phyloP scores from a whole-genome alignment of 2,888 invertebrate genomes.

The Oeneis ivallda region DNA sequence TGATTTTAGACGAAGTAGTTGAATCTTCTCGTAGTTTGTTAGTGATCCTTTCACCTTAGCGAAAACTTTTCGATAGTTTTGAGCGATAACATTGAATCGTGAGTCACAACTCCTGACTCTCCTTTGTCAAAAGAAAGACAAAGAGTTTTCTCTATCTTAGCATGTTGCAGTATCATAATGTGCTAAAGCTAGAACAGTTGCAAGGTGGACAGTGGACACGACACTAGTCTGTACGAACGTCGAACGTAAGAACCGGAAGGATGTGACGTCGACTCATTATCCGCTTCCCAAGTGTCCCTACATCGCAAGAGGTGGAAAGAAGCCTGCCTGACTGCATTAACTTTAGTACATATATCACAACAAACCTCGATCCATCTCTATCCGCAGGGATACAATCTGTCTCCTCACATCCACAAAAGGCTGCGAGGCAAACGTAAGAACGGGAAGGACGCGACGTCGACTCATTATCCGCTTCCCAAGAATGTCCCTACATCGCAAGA shows the following conservation, averaged over 20 bases:
- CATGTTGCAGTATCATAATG: background rate
- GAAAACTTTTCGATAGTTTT: background rate
- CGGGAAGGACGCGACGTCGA: constrained; percentile 64
- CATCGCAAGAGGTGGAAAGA: no score
- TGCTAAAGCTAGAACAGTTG: no score
- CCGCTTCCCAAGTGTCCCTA: no score
- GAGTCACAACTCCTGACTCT: background rate
- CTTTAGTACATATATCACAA: constrained; percentile 34
- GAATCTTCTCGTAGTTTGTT: no score
- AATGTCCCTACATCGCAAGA: no score
- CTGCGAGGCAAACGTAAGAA: constrained; percentile 82
- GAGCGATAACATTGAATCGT: background rate
- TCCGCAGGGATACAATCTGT: constrained; percentile 84
- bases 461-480: no score
- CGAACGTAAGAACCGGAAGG: constrained; percentile 79
- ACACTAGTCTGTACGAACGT: no score
- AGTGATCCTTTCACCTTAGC: background rate
- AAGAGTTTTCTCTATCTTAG: background rate
- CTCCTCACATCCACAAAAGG: constrained; percentile 85
- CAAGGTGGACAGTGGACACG: no score
- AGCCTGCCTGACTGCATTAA: no score
- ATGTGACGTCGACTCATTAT: constrained; percentile 38
- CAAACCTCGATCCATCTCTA: constrained; percentile 85
- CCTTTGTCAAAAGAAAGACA: background rate
- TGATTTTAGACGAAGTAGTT: no score